Percentiles rank a stretch among this genome's conserved stretches.
Evolutionary conservation across 2,113 vertebrate genomes (phyloP).

Genomic region (Gavialis gangeticus): DNA sequence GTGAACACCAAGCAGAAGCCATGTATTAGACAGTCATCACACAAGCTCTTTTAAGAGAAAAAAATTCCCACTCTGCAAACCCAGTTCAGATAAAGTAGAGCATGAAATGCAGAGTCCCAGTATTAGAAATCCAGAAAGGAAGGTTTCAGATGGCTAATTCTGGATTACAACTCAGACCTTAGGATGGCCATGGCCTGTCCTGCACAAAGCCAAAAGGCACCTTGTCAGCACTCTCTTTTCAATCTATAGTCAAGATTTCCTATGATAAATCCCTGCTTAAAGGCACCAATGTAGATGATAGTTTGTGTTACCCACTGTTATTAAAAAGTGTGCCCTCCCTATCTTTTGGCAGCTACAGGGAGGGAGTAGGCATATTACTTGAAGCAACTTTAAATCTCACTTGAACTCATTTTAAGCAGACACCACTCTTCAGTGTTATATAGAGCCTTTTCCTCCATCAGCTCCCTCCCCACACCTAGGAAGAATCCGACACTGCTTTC

Average conservation of each 20-base stretch:
- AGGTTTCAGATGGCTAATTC: slow-evolving; percentile 50
- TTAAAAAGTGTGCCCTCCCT: neutral
- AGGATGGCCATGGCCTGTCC: neutral
- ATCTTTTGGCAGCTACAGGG: neutral
- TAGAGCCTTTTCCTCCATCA: neutral
- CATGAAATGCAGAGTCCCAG: neutral
- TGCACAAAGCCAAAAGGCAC: neutral
- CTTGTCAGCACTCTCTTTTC: neutral
- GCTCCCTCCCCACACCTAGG: neutral
- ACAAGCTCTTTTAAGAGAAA: neutral
- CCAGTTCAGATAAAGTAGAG: neutral
- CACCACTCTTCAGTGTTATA: neutral
- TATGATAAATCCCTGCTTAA: neutral
- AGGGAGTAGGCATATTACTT: neutral
- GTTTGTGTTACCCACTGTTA: neutral
- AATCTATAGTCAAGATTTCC: neutral
- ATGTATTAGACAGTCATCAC: neutral
- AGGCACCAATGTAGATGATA: neutral
- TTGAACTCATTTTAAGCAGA: neutral
- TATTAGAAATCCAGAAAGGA: neutral
- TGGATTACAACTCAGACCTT: neutral
- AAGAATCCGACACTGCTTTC: neutral
- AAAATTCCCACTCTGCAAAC: no score
- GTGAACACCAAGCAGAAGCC: neutral
- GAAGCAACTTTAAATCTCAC: neutral